A percentile compares a stretch with the other conserved stretches of the same genome.
Conservation (phyloP, 1,140 invertebrate genomes). For the Araneus ventricosus region DNA sequence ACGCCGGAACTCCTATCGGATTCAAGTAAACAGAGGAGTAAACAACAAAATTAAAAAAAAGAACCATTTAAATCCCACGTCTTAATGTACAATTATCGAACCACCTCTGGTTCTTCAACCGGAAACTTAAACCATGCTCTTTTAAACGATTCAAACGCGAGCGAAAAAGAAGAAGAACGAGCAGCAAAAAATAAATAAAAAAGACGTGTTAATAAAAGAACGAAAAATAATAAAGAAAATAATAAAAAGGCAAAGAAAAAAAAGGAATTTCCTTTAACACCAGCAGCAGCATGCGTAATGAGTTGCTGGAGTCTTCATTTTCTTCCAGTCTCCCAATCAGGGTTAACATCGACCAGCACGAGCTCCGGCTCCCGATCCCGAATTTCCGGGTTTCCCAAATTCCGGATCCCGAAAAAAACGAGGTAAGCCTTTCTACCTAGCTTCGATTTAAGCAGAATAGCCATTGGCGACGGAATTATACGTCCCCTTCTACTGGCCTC, state of each 20-base stretch:
- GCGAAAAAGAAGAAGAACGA: conserved; percentile 51
- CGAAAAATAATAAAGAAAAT: conserved; percentile 74
- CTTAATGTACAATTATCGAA: conserved; percentile 26
- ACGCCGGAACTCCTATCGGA: not conserved
- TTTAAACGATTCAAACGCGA: conserved; percentile 38
- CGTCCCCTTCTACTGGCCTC: conserved; percentile 47
- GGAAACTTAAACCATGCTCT: conserved; percentile 49
- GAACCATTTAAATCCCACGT: not conserved
- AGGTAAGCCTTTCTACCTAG: conserved; percentile 66
- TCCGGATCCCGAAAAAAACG: conserved; percentile 64
- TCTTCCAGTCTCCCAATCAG: conserved; percentile 74
- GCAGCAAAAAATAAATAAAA: conserved; percentile 50
- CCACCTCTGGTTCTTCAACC: not conserved
- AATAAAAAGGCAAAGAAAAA: conserved; percentile 60
- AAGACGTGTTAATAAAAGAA: conserved; percentile 74
- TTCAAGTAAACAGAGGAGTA: not conserved
- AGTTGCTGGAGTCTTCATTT: conserved; percentile 71
- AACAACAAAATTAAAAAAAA: not conserved
- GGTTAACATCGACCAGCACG: conserved; percentile 69
- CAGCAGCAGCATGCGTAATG: conserved; percentile 74
- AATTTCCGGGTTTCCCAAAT: conserved; percentile 53
- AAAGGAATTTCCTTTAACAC: conserved; percentile 72
- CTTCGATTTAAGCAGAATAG: conserved; percentile 12
- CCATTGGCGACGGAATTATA: conserved; percentile 50
- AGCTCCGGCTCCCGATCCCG: conserved; percentile 58